Conservation (phyloP, 2,113 vertebrate species). For the Trematomus loennbergii region DNA sequence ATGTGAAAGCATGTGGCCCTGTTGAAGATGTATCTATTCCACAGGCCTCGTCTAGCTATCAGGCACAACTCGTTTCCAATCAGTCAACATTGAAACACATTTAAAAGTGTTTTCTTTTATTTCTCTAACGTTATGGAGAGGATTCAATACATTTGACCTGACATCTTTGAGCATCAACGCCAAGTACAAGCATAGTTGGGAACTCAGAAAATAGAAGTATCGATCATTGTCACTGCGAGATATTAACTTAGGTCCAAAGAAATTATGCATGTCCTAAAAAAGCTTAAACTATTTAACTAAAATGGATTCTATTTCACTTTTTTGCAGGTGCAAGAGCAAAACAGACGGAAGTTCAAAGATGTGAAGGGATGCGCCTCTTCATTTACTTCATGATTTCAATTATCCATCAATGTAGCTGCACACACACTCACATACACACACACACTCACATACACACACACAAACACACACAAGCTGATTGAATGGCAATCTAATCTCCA, state of each 20-base stretch:
- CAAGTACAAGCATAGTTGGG: neutral
- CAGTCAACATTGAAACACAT: neutral
- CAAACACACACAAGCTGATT: neutral
- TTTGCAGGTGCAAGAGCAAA: neutral
- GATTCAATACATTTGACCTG: neutral
- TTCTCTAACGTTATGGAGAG: neutral
- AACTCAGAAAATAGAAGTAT: neutral
- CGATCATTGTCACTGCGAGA: neutral
- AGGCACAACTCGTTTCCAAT: neutral
- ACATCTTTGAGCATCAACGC: neutral
- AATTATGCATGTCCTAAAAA: neutral
- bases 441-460: conserved; percentile 6
- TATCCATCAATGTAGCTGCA: neutral
- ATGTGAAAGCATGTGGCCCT: no score
- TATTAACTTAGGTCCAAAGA: neutral
- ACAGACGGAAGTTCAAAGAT: no score
- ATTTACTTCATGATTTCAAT: conserved; percentile 3
- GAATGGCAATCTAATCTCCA: conserved; percentile 15
- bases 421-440: conserved; percentile 4
- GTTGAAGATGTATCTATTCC: no score
- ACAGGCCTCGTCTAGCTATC: neutral
- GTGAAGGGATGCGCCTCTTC: neutral
- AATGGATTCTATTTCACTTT: neutral
- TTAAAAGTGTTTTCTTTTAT: neutral
- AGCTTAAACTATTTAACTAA: neutral